phyloP scores from a whole-genome alignment of 2,888 invertebrate species.

The Drosophila setosimentum region DNA sequence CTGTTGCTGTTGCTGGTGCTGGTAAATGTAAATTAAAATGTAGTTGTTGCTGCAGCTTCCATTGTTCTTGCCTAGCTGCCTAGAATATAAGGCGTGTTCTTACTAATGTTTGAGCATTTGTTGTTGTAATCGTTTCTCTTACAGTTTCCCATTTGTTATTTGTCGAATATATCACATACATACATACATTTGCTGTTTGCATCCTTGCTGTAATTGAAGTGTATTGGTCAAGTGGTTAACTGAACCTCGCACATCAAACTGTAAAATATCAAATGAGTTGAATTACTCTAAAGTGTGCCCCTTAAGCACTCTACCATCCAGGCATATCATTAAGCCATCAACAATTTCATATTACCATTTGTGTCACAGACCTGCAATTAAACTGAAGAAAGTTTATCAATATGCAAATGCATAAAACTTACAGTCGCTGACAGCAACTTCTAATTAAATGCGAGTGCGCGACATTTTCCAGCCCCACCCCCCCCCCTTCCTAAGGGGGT shows the following conservation, averaged over 20 bases:
- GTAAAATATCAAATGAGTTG: background rate
- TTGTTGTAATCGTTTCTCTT: slow-evolving; percentile 43
- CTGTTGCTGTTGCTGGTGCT: slow-evolving; percentile 13
- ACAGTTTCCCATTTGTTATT: slow-evolving; percentile 39
- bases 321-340: slow-evolving; percentile 11
- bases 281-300: background rate
- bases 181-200: background rate
- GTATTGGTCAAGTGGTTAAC: slow-evolving; percentile 26
- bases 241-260: background rate
- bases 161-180: slow-evolving; percentile 13
- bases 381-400: slow-evolving; percentile 3
- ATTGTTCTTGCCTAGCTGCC: slow-evolving; percentile 28
- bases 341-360: background rate
- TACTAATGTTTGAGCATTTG: slow-evolving; percentile 64
- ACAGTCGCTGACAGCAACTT: slow-evolving; percentile 2
- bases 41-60: background rate
- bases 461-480: background rate
- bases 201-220: slow-evolving; percentile 44
- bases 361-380: background rate
- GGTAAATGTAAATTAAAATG: slow-evolving; percentile 16
- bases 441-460: slow-evolving; percentile 17
- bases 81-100: slow-evolving; percentile 55
- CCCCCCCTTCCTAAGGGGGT: background rate
- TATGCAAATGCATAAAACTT: slow-evolving; percentile 21
- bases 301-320: background rate